These are phyloP conservation scores for Oreortyx pictus DNA, from an alignment of 2,797 vertebrate genomes.

Conservation along the genomic window DNA sequence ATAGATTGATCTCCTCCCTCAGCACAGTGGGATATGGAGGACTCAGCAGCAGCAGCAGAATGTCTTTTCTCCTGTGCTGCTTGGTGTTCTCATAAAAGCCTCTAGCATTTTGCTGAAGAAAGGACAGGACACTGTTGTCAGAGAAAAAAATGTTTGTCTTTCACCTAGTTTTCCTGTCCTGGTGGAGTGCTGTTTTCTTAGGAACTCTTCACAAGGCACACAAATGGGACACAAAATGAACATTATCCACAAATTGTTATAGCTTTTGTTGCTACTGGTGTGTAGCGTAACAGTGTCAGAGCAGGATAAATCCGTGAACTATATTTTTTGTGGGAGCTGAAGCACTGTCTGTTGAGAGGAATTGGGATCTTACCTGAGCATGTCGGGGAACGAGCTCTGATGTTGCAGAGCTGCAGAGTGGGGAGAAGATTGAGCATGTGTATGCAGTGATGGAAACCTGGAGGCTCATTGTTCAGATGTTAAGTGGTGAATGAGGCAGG, in stretches of 20 bases:
- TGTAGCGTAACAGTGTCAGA: background rate
- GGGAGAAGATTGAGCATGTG: accelerated
- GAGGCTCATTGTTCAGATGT: background rate
- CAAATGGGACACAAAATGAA: background rate
- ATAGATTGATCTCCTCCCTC: background rate
- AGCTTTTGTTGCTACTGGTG: background rate
- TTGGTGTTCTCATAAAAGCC: background rate
- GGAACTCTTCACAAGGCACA: background rate
- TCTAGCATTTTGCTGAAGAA: background rate
- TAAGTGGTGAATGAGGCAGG: background rate
- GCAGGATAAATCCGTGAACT: background rate
- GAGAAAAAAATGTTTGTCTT: background rate
- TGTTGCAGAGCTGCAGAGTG: accelerated
- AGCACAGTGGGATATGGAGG: accelerated
- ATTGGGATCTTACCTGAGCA: background rate
- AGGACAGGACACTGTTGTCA: accelerated
- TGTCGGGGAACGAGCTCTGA: background rate
- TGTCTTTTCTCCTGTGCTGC: background rate
- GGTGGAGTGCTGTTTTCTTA: background rate
- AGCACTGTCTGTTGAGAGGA: background rate
- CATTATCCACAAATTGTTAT: accelerated
- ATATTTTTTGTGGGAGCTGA: background rate
- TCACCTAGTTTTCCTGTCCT: background rate
- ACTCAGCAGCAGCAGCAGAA: background rate
- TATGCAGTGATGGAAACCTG: background rate